These are phyloP conservation scores for Keiferia lycopersicella DNA, from an alignment of 2,888 invertebrate genomes.

Conservation along the genomic window DNA sequence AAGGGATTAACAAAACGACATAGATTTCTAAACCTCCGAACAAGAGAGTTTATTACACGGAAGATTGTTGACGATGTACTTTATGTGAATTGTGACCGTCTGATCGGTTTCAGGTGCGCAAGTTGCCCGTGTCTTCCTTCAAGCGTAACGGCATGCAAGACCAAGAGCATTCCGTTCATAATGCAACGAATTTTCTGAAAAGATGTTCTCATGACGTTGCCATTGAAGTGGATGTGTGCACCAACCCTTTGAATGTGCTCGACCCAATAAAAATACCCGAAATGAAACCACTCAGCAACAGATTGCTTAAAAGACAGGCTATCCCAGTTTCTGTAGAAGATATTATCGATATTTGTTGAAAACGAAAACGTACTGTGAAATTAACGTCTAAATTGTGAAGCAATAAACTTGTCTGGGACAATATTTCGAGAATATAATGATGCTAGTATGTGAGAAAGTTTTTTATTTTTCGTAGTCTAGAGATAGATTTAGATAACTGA, in stretches of 20 bases:
- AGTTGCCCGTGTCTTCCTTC: conserved; percentile 69
- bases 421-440: neutral
- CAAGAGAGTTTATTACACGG: too few relatives aligned
- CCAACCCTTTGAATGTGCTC: conserved; percentile 47
- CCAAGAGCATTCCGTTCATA: conserved; percentile 68
- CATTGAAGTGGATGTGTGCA: conserved; percentile 56
- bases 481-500: too few relatives aligned
- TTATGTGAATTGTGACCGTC: conserved; percentile 53
- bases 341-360: conserved; percentile 47
- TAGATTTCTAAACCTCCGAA: too few relatives aligned
- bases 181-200: conserved; percentile 64
- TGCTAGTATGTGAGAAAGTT: neutral
- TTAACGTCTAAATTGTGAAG: neutral
- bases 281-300: conserved; percentile 41
- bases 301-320: conserved; percentile 55
- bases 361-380: neutral
- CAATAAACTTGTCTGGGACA: neutral
- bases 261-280: conserved; percentile 64
- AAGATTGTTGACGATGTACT: neutral
- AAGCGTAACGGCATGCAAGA: conserved; percentile 77
- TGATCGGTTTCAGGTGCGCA: conserved; percentile 70
- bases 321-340: conserved; percentile 63
- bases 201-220: conserved; percentile 64
- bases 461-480: neutral
- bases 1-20: too few relatives aligned